Conservation (phyloP, 2,888 invertebrate genomes). For the Serrognathus titanus region DNA sequence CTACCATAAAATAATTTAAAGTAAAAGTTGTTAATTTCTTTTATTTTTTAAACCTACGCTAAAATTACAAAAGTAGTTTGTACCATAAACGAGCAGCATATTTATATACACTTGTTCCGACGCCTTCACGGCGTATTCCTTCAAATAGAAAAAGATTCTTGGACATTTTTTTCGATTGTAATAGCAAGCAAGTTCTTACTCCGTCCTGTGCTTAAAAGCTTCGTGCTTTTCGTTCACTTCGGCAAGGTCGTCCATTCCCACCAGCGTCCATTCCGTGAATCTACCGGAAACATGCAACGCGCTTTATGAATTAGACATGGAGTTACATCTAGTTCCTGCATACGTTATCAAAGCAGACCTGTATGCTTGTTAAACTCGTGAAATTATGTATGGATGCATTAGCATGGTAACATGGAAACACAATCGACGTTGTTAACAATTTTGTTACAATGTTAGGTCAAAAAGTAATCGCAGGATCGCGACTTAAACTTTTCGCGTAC, state of each 20-base stretch:
- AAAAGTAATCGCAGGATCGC: too few relatives aligned
- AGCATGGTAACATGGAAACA: too few relatives aligned
- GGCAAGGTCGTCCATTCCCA: constrained; percentile 35
- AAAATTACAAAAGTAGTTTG: not conserved
- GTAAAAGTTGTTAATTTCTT: too few relatives aligned
- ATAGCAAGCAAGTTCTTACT: not conserved
- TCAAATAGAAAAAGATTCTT: too few relatives aligned
- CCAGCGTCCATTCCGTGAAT: constrained; percentile 43
- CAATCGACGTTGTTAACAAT: too few relatives aligned
- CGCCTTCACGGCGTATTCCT: not conserved
- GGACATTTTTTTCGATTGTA: not conserved
- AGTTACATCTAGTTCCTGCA: constrained; percentile 10
- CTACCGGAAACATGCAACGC: constrained; percentile 39
- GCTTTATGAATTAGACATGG: constrained; percentile 20
- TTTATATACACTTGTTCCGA: not conserved
- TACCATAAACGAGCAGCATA: not conserved
- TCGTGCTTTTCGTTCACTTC: not conserved
- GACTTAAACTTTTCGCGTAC: too few relatives aligned
- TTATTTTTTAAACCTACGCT: too few relatives aligned
- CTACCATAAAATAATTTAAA: too few relatives aligned
- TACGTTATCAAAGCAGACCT: not conserved
- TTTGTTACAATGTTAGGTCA: too few relatives aligned
- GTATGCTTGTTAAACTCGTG: constrained; percentile 1
- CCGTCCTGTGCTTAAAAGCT: too few relatives aligned
- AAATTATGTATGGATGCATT: not conserved